Base-by-base conservation (phyloP, 2,888 invertebrate genomes). In the Amblyteles armatorius region DNA sequence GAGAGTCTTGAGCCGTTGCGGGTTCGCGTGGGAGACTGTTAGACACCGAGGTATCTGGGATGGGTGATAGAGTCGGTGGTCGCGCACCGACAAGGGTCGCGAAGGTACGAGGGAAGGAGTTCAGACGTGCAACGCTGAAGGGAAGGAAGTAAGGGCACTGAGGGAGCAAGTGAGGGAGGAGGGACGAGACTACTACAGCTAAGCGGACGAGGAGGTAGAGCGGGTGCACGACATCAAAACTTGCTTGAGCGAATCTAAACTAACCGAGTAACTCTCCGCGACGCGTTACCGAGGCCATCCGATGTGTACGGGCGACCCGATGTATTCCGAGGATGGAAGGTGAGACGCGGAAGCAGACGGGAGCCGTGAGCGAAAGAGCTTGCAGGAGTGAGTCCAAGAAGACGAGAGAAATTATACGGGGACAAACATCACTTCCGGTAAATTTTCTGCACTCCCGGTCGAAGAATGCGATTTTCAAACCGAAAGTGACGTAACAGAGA, bases 221-320 rank as follows among this genome's bases (percentile, higher is more conserved):
- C 88, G 87, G 78, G 88, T 88, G 89, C 88, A 89, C 89, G 90
- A 91, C 91, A 92, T 91, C 92, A 91, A 92, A 92, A 92, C 92
- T 92, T 92, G 90, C 90, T 88, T 89, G 88, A 90, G 89, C 91
- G 90, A 91, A 91, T 92, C 91, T 90, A 92, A 92, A 92, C 92
- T 92, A 92, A 91, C 91, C 91, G 90, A 92, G 90, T 92, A 91
- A 92, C 92, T 91, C 90, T 87, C 69, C 86, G 89, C 87, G 90
- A 88, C 90, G 88, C 90, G 88, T 82, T 71, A 87, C 85, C 69
- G 71, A 71, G 80, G 79, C 84, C 76, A 81, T 9, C 22, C 55
- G 22, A 55, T 55, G 55, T 55, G 22, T 22, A 7, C 22, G 67
- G 74, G 88, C 67, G 85, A 83, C 85, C 74, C 87, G 87, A 88